Evolutionary conservation across 2,113 vertebrate species (phyloP).

Genomic region (Cranoglanis bouderius): DNA sequence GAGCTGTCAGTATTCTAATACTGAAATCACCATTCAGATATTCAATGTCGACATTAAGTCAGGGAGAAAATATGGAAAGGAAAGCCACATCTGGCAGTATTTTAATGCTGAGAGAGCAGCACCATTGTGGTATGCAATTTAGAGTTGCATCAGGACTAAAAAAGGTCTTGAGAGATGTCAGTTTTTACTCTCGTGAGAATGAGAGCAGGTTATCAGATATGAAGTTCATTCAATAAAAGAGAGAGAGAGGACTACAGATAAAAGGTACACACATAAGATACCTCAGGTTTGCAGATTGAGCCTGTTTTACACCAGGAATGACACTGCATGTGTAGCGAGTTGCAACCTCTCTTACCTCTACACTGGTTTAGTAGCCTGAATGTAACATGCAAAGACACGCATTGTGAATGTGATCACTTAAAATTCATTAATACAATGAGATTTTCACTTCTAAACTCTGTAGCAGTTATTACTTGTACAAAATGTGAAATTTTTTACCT

Average conservation of each 20-base stretch:
- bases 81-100: slow-evolving; percentile 3
- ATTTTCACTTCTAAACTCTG: background rate
- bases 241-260: background rate
- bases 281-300: background rate
- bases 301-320: background rate
- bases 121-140: no score
- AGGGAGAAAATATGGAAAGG: background rate
- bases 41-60: background rate
- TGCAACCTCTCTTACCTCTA: no score
- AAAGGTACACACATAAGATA: background rate
- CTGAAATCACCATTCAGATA: background rate
- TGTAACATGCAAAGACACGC: no score
- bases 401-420: no score
- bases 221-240: background rate
- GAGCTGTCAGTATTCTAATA: background rate
- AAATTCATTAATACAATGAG: no score
- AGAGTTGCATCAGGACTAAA: background rate
- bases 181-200: background rate
- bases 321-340: background rate
- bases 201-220: background rate
- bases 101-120: background rate
- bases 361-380: no score
- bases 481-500: background rate
- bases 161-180: background rate
- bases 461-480: no score